A percentile compares a stretch with the other conserved stretches of the same genome.
Conservation (phyloP, 2,888 invertebrate genomes). For the Exephanes ischioxanthus region DNA sequence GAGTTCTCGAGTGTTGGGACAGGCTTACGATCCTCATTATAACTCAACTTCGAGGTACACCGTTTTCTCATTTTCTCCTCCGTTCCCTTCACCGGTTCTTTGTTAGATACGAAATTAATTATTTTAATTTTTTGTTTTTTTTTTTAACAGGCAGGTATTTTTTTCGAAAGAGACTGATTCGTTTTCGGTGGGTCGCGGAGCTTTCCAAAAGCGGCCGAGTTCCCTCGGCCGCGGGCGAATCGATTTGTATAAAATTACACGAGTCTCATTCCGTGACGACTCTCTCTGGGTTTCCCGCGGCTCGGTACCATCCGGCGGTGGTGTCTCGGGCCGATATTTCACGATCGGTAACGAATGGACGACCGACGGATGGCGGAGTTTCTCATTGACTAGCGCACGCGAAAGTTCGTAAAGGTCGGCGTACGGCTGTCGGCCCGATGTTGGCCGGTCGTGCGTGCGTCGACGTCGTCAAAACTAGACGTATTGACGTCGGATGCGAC, state of each 20-base stretch:
- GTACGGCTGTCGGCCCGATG: neutral
- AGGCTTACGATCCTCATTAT: constrained; percentile 44
- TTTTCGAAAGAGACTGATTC: neutral
- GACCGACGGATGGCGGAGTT: constrained; percentile 1
- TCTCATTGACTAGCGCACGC: constrained; percentile 46
- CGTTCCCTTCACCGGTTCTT: neutral
- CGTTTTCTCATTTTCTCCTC: constrained; percentile 21
- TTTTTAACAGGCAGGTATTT: neutral
- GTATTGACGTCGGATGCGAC: constrained; percentile 62
- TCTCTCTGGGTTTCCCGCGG: neutral
- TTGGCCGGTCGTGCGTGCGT: constrained; percentile 43
- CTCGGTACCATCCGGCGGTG: constrained; percentile 41
- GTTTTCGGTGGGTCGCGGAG: neutral
- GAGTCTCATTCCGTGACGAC: neutral
- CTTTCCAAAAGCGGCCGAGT: neutral
- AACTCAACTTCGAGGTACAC: constrained; percentile 4
- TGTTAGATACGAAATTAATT: constrained; percentile 3
- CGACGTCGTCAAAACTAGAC: constrained; percentile 27
- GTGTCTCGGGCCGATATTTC: constrained; percentile 50
- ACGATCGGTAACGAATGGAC: neutral
- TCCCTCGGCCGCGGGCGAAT: constrained; percentile 20
- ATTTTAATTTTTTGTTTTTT: too few species aligned
- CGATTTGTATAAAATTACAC: constrained; percentile 25
- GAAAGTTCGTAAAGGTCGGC: constrained; percentile 34
- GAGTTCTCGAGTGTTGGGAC: constrained; percentile 26